Conservation (phyloP, 2,113 vertebrate species). For the Cryptomyrus ogoouensis region DNA sequence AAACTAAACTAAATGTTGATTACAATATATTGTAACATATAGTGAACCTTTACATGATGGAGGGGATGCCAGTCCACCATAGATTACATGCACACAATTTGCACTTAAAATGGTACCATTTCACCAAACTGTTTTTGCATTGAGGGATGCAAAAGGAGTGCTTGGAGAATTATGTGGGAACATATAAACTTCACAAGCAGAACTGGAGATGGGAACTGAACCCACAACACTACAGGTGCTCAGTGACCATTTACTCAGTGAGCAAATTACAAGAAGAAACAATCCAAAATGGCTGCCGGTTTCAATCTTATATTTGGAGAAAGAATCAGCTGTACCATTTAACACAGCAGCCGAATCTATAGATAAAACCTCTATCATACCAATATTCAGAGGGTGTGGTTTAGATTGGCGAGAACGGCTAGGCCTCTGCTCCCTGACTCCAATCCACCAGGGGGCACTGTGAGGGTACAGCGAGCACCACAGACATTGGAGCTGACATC, state of each 20-base stretch:
- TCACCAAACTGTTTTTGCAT: background rate
- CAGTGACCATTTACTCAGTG: background rate
- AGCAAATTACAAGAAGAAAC: background rate
- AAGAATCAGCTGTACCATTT: background rate
- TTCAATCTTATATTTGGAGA: background rate
- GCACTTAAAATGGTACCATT: background rate
- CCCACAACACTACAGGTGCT: background rate
- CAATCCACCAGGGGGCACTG: background rate
- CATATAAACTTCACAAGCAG: background rate
- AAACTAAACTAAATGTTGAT: background rate
- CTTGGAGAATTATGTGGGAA: background rate
- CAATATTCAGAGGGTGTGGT: background rate
- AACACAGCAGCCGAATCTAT: background rate
- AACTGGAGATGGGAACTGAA: background rate
- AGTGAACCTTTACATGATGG: background rate
- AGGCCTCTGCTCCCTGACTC: background rate
- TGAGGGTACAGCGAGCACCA: background rate
- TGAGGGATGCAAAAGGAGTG: background rate
- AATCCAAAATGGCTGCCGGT: background rate
- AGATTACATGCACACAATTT: background rate
- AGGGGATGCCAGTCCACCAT: background rate
- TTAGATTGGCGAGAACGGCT: background rate
- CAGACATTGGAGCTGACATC: background rate
- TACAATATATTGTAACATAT: background rate
- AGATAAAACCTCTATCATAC: background rate